These are phyloP conservation scores for Melanaphis sacchari DNA, from an alignment of 1,140 invertebrate genomes.

Conservation along the genomic window DNA sequence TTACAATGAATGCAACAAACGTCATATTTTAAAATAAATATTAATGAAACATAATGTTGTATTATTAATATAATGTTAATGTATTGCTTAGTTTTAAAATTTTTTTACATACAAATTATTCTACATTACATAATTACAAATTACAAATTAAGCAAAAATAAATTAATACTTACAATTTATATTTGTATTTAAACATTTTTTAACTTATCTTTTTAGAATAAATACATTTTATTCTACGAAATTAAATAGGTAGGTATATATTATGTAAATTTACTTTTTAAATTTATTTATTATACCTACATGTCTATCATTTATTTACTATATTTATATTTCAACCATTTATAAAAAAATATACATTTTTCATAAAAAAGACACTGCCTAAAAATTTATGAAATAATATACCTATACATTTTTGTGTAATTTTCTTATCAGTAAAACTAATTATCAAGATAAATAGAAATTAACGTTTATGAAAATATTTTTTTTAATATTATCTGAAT, in stretches of 20 bases:
- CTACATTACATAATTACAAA: neutral
- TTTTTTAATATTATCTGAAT: neutral
- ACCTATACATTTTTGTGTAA: no score
- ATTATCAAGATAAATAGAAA: neutral
- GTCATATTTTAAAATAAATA: neutral
- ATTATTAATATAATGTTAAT: neutral
- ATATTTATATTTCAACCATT: no score
- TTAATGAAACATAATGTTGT: neutral
- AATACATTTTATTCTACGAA: neutral
- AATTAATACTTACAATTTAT: neutral
- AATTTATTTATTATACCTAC: neutral
- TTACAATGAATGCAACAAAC: neutral
- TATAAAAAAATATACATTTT: neutral
- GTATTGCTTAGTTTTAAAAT: neutral
- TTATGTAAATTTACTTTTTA: neutral
- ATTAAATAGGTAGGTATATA: neutral
- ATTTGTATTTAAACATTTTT: neutral
- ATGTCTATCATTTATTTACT: no score
- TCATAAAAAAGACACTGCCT: neutral
- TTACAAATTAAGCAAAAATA: neutral
- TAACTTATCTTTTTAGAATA: neutral
- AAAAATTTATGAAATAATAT: neutral
- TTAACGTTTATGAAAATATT: neutral
- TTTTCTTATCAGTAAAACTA: neutral
- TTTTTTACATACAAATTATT: neutral